Percentiles rank a stretch among this genome's conserved stretches.
Evolutionary conservation across 2,113 vertebrate species (phyloP).

Genomic region (Brachypodius melanocephalos): DNA sequence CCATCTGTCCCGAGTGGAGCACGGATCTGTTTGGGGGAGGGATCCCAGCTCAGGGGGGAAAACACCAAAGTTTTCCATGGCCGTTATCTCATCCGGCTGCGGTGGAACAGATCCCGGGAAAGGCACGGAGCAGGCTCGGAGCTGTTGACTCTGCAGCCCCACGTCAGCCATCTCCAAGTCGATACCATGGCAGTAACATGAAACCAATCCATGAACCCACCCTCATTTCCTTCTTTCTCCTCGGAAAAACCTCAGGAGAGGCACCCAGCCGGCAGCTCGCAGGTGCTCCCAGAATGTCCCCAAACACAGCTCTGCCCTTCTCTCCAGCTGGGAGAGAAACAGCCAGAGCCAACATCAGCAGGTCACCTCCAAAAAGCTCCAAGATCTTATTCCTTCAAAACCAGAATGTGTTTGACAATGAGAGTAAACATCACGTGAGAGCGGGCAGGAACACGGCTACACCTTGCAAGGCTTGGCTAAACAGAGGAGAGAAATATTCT

Average conservation of each 20-base stretch:
- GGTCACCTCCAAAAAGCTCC: background rate
- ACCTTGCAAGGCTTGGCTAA: background rate
- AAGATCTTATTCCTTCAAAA: background rate
- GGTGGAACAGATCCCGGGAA: background rate
- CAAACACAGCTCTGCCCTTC: background rate
- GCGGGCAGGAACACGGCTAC: background rate
- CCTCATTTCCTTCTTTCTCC: background rate
- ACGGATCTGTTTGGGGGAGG: fast-evolving
- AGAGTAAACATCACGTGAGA: background rate
- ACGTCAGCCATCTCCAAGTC: constrained; percentile 33
- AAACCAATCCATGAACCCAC: background rate
- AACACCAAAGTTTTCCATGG: background rate
- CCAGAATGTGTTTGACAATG: background rate
- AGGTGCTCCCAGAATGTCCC: background rate
- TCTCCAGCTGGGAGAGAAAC: background rate
- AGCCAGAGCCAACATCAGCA: background rate
- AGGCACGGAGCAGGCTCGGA: background rate
- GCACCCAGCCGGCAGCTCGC: fast-evolving
- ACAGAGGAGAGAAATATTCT: background rate
- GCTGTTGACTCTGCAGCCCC: constrained; percentile 25
- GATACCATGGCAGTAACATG: background rate
- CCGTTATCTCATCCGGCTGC: background rate
- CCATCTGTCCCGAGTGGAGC: fast-evolving
- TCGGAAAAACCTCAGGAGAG: background rate
- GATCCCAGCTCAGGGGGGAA: background rate